Evolutionary conservation across 2,888 invertebrate genomes (phyloP), one percentile per base, ranked within the genome.

Genomic region (Tachina grossa): DNA sequence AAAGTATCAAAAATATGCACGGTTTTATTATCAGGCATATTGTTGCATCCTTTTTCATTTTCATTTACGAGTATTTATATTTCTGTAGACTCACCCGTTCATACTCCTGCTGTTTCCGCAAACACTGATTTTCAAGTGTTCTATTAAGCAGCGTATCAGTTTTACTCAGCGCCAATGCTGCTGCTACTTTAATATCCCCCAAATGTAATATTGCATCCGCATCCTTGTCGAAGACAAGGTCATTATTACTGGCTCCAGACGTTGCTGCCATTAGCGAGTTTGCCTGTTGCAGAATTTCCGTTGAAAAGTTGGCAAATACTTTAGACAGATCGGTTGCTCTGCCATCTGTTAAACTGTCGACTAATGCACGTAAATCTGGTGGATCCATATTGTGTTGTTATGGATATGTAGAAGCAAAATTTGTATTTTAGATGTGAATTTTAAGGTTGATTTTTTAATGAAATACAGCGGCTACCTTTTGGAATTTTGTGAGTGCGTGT

Each of bases 281-380:
- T n/a, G 90, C 90, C 43, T 88, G 84, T 61, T 89, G 88, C 57
- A 90, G 82, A 89, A 89, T 88, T 77, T 91, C 90, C 82, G 89
- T 86, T 74, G 91, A 90, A 77, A 90, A 88, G 87, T 91, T 91
- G 63, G 89, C 90, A 85, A 91, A 86, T 81, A 88, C 89, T 80
- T 88, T 87, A 66, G 87, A 88, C 79, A 90, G 80, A 66, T 89
- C 87, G 47, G 87, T 87, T 16, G 84, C 59, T 31, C 88, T 86
- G 65, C 87, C 86, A 79, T 88, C 88, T 22, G 87, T 87, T 86
- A 91, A 87, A 72, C 88, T 89, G 74, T 89, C 89, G 74, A 90
- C 88, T 77, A 91, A 76, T 3, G 89, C 88, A 74, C 87, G 87
- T 83, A 90, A 85, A 83, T 91, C 90, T 63, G 88, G 86, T 55